Base-by-base conservation (phyloP, 1,140 invertebrate genomes). In the Temnothorax curvispinosus region DNA sequence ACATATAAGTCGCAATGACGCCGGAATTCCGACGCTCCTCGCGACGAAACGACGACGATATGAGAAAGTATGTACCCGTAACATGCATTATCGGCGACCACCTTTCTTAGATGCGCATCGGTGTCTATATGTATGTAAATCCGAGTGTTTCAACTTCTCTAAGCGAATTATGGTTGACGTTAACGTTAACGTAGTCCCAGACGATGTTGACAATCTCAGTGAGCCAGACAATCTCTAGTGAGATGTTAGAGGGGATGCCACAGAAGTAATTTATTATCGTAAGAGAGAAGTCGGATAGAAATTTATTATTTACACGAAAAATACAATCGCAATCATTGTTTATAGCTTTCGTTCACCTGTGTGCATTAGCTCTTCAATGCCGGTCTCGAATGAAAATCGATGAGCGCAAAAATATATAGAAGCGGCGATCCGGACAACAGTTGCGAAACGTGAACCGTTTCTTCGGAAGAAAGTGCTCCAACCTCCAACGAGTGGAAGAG, bases 1-100 rank as follows among this genome's bases (percentile, higher is more conserved):
- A 58, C n/a, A 3, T 27, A 21, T 58, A 75, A 81, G 77, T 56
- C 41, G 38, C 54, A n/a, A 41, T 58, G 13, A 60, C 38, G 56
- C 38, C 38, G 54, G 13, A 58, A 44, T 75, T 38, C 41, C 7
- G 21, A 27, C 27, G 27, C 27, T 27, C 27, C 27, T 27, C 27
- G 27, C 27, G 27, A 27, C 27, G 27, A 27, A 27, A 27, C 27
- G 27, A 27, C 27, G 38, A n/a, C 27, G 41, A 44, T 47, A 47
- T 56, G 13, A 60, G 67, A 71, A 71, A 56, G 38, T 54, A 41
- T 58, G 8, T 54, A 27, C 13, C 38, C 50, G 38, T 21, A 67
- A 52, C 21, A 13, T 56, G 21, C 18, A 72, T 71, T 32, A 78
- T 78, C 44, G 60, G 27, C 21, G 32, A 32, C 2, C 56, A 56